Evolutionary conservation across 1,140 invertebrate genomes (phyloP).

Genomic region (Laupala kohalensis): DNA sequence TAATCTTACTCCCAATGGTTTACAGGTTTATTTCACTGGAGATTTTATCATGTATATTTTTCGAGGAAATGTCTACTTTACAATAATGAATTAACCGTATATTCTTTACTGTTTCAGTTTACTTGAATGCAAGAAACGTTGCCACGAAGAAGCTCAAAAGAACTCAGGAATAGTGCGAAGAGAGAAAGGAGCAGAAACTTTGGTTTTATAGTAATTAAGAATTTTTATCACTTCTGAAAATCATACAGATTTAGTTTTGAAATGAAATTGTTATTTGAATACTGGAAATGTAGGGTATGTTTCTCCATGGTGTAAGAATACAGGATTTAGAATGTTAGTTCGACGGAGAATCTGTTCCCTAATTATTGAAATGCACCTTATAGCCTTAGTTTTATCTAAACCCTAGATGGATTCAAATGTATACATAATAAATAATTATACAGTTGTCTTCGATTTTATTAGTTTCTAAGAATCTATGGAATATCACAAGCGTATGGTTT

Average conservation of each 20-base stretch:
- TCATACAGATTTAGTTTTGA: neutral
- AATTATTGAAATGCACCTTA: no score
- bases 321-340: no score
- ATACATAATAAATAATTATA: no score
- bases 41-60: neutral
- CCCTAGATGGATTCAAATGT: no score
- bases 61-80: neutral
- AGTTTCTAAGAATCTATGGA: no score
- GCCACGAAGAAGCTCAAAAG: conserved; percentile 28
- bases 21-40: neutral
- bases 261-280: neutral
- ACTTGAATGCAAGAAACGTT: conserved; percentile 30
- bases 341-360: no score
- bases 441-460: no score
- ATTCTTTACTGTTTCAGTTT: conserved; percentile 26
- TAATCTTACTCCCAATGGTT: neutral
- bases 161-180: conserved; percentile 30
- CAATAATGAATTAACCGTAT: conserved; percentile 2
- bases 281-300: neutral
- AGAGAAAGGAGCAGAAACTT: conserved; percentile 32
- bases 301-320: no score
- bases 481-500: no score
- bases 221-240: neutral
- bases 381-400: no score
- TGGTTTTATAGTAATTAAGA: conserved; percentile 29